Conservation (phyloP, 2,797 vertebrate species). For the Sebastes wilsoni region DNA sequence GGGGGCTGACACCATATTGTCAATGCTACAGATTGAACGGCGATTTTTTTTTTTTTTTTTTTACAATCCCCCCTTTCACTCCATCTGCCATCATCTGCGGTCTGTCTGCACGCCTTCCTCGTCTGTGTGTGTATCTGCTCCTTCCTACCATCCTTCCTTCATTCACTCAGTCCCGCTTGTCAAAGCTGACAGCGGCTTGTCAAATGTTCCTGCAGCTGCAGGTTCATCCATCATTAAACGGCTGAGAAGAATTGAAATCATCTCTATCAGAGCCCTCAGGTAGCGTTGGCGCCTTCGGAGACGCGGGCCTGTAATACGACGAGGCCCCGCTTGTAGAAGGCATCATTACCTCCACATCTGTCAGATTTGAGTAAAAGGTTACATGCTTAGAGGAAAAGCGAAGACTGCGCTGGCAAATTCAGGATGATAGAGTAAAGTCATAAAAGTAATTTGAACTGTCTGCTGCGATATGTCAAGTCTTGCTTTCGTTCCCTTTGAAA, state of each 20-base stretch:
- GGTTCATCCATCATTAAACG: slow-evolving; percentile 81
- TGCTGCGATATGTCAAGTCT: slow-evolving; percentile 50
- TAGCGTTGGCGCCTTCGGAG: slow-evolving; percentile 57
- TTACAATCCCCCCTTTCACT: slow-evolving; percentile 62
- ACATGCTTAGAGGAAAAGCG: slow-evolving; percentile 56
- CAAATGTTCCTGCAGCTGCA: slow-evolving; percentile 76
- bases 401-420: slow-evolving; percentile 59
- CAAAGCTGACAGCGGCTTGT: slow-evolving; percentile 75
- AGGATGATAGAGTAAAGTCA: slow-evolving; percentile 73
- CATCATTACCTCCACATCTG: slow-evolving; percentile 77
- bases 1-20: slow-evolving; percentile 77
- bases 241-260: slow-evolving; percentile 78
- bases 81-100: slow-evolving; percentile 73
- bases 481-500: slow-evolving; percentile 35
- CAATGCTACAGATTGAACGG: slow-evolving; percentile 75
- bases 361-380: slow-evolving; percentile 78
- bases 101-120: slow-evolving; percentile 49
- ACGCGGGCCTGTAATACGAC: slow-evolving; percentile 46
- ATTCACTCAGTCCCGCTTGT: slow-evolving; percentile 72
- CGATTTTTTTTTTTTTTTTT: slow-evolving; percentile 39
- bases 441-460: slow-evolving; percentile 75
- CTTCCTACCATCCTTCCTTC: slow-evolving; percentile 63
- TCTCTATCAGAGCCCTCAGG: slow-evolving; percentile 74
- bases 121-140: slow-evolving; percentile 43
- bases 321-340: slow-evolving; percentile 64